Base-by-base conservation (phyloP, 1,140 invertebrate species). In the Lordiphosa clarofinis region DNA sequence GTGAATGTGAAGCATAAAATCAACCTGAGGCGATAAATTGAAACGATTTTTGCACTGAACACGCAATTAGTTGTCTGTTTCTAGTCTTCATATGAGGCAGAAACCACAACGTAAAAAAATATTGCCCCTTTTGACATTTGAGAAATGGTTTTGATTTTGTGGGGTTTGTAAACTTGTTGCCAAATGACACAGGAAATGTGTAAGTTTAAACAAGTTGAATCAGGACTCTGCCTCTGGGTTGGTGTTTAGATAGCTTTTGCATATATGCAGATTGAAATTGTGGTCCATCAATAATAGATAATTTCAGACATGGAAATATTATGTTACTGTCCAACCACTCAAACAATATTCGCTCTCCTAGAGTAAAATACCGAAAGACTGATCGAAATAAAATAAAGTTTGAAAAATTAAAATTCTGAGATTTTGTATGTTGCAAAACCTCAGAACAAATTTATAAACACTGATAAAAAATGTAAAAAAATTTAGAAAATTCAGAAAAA, bases 21-120 rank as follows among this genome's bases (percentile, higher is more conserved):
- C 58, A 81, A 65, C 76, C 76, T 35, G 76, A 65, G 72, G 76
- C 76, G 72, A 81, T 81, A 81, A 81, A 81, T 82, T 76, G 76
- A 81, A 81, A 76, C 56, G 62, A 81, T 76, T 81, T 59, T 76
- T 59, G 78, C 72, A 69, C 67, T 82, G 76, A 81, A 75, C 76
- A 82, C 76, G 76, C 76, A 82, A 81, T 81, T 81, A 81, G 76
- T 81, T 82, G 56, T 63, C 56, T 28, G n/a, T n/a, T 62, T 61
- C 67, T 46, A 66, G 54, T 46, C 36, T 46, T 48, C 21, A 33
- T 56, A 44, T 24, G 40, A 40, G 7, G 21, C 46, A 65, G 12
- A 28, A 6, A 42, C 21, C 21, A 4, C 2, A 43, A 69, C 48
- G 9, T 57, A 73, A 60, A 78, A 68, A 71, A 68, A 60, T n/a